Base-by-base conservation (phyloP, 2,113 vertebrate genomes). In the Litocranius walleri region DNA sequence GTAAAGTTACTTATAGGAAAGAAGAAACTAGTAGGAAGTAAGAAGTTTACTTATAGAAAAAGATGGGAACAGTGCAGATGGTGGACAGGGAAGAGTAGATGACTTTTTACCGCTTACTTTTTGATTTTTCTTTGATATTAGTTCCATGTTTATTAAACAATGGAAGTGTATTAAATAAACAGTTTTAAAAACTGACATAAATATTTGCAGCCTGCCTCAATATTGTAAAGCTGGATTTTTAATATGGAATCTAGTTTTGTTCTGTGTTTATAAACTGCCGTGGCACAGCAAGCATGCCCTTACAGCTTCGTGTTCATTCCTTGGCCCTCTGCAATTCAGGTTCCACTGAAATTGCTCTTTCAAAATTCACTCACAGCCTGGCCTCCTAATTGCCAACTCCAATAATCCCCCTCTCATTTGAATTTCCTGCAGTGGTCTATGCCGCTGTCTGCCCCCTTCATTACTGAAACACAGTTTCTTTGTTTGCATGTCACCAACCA, bases 291-390 rank as follows among this genome's bases (percentile, higher is more conserved):
- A 15, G 15, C 16, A 86, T 52, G 52, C 23, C 43, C 92, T 91
- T 64, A 43, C 23, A 71, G 52, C 56, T 85, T 86, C 29, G 3
- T 17, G 11, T 88, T 80, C 59, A 15, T n/a, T 86, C 59, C 81
- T 56, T 95, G 50, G 33, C 1, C 48, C 29, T 93, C 57, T 85
- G 52, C 14, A 87, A 23, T 74, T 25, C 43, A 50, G 11, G 33
- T 59, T 93, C 50, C 45, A 78, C 94, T 74, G 87, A 96, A 97
- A 94, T 30, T 64, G 10, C 3, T 16, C 14, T 95, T 50, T 96
- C 27, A 78, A 64, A 95, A 61, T 33, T 84, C 86, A 64, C 36
- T 74, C 16, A 45, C 33, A 83, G 52, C 52, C 81, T 19, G 40
- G 50, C 7, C 25, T 87, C 25, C 78, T 89, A 67, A 82, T 64